Base-by-base conservation (phyloP, 2,113 vertebrate species). In the Limanda limanda region DNA sequence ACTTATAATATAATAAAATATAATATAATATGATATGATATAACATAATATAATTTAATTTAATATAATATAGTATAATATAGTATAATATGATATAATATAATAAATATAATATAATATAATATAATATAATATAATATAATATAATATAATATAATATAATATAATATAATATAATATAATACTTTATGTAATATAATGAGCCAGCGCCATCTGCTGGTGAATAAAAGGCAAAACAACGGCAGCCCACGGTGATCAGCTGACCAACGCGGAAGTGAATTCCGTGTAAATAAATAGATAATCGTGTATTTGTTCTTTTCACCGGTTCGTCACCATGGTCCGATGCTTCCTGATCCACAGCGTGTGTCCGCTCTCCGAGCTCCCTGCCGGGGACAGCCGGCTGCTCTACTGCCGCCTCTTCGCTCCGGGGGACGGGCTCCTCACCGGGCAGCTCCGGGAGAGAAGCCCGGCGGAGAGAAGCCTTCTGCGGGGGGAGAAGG, bases 331-430 rank as follows among this genome's bases (percentile, higher is more conserved):
- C 48, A 66, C 2, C 25, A 95, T 95, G 95, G 95, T 95, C 1
- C 76, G 90, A 0, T 93, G 91, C 25, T 95, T 95, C 65, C 67
- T 95, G 14, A 92, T 95, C 62, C 92, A 95, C 86, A 95, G 93
- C 3, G 85, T 94, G 23, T 91, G 92, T 13, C 89, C 93, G 27
- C 74, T 94, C 27, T 51, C n/a, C 24, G 85, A 82, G 0, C 86
- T 95, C n/a, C 81, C 87, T 2, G 0, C 92, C 27, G 91, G 85
- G 23, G 94, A 92, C 24, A 90, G 84, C 31, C 85, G 94, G 27
- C 69, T 94, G 1, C 91, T 95, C 0, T 95, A 92, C 86, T 92
- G 87, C 47, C 93, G 91, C 10, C 35, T 92, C 0, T 95, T 95
- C 65, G 93, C 92, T 21, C 88, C 93, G 3, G 90, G 94, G 45